Conservation (phyloP, 2,113 vertebrate genomes). For the Alligator sinensis region DNA sequence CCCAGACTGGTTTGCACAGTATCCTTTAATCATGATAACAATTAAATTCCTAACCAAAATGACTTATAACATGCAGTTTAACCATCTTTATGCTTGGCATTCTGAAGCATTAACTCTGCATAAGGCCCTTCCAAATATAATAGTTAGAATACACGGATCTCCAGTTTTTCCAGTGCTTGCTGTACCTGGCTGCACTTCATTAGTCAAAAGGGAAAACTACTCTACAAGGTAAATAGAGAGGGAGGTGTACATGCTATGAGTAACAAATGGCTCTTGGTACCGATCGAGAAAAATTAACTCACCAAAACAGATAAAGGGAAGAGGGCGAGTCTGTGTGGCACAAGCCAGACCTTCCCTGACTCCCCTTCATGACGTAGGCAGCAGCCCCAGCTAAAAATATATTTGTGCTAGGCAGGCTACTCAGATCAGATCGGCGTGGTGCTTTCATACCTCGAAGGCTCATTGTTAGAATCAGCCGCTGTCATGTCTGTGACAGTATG, state of each 20-base stretch:
- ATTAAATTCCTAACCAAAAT: not conserved
- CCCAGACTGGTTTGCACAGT: not conserved
- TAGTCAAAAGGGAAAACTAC: constrained; percentile 70
- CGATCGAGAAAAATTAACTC: constrained; percentile 76
- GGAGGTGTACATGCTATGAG: constrained; percentile 34
- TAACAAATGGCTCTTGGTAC: constrained; percentile 84
- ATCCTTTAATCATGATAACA: not conserved
- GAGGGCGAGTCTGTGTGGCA: constrained; percentile 44
- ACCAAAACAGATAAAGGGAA: constrained; percentile 74
- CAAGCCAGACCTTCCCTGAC: constrained; percentile 1
- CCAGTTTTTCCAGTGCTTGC: not conserved
- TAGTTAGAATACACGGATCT: fast-evolving
- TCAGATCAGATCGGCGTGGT: constrained; percentile 11
- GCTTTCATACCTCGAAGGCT: not conserved
- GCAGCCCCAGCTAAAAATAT: constrained; percentile 71
- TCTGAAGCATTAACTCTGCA: fast-evolving
- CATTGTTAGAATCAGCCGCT: fast-evolving
- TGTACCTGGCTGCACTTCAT: not conserved
- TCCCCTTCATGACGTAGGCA: constrained; percentile 68
- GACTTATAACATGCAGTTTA: fast-evolving
- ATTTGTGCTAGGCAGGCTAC: not conserved
- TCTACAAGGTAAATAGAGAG: constrained; percentile 77
- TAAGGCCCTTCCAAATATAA: not conserved
- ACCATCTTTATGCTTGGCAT: not conserved
- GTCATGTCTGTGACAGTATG: constrained; percentile 87